Conservation (phyloP, 2,888 invertebrate species). For the Zhengitettix transpicula region DNA sequence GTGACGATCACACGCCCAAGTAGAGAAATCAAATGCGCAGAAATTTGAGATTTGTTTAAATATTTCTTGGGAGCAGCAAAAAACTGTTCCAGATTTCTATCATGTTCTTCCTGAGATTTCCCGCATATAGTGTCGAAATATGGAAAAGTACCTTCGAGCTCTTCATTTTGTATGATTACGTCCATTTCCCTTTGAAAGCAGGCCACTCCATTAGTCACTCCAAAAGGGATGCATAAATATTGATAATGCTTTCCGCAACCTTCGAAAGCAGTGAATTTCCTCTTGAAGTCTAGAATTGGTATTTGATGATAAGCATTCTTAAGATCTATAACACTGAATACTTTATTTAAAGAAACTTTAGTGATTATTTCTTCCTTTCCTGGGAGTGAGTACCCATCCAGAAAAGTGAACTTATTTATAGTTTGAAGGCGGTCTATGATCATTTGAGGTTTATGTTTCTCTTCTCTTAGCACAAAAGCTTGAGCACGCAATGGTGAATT, state of each 20-base stretch:
- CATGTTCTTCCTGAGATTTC: slow-evolving; percentile 7
- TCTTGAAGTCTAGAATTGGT: slow-evolving; percentile 6
- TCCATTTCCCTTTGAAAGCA: slow-evolving; percentile 8
- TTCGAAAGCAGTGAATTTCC: slow-evolving; percentile 12
- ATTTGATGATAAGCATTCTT: slow-evolving; percentile 12
- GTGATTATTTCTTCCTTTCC: not conserved
- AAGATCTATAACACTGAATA: slow-evolving; percentile 12
- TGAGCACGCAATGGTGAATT: too few species aligned
- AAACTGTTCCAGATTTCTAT: too few species aligned
- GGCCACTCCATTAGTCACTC: slow-evolving; percentile 12
- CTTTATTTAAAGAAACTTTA: too few species aligned
- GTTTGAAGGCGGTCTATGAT: too few species aligned
- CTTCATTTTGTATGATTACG: slow-evolving; percentile 3
- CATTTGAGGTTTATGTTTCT: too few species aligned
- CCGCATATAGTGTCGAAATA: slow-evolving; percentile 12
- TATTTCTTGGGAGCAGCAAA: too few species aligned
- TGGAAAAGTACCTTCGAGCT: slow-evolving; percentile 4
- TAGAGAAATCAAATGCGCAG: too few species aligned
- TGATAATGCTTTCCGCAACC: slow-evolving; percentile 7
- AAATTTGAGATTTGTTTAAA: too few species aligned
- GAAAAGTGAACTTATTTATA: too few species aligned
- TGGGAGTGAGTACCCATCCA: too few species aligned
- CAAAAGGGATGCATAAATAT: slow-evolving; percentile 12
- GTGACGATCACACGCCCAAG: too few species aligned
- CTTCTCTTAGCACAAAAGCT: too few species aligned